These are phyloP conservation scores for Porites rus DNA, from an alignment of 92 coral and sea anemone genomes.

Conservation along the genomic window DNA sequence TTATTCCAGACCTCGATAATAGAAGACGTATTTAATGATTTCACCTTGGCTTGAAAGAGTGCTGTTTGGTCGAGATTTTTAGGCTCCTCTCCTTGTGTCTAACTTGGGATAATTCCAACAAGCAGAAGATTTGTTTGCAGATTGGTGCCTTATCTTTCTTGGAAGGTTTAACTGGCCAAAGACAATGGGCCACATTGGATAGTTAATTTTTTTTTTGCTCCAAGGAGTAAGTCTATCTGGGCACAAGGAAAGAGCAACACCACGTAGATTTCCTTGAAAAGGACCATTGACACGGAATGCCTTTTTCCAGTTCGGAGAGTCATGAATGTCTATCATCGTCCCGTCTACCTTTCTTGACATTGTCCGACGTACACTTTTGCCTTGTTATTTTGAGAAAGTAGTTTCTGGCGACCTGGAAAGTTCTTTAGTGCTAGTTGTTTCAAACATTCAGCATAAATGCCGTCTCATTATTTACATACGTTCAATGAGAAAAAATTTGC, in stretches of 20 bases:
- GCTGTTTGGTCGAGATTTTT: slow-evolving; percentile 34
- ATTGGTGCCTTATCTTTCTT: slow-evolving; percentile 13
- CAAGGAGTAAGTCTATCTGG: slow-evolving; percentile 9
- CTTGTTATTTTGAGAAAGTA: too few relatives aligned
- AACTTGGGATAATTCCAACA: neutral
- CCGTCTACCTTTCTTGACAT: neutral
- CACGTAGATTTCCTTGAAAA: slow-evolving; percentile 35
- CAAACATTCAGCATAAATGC: too few relatives aligned
- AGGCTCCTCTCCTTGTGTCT: slow-evolving; percentile 30
- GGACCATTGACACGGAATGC: slow-evolving; percentile 18
- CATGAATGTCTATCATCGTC: neutral
- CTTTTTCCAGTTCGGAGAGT: slow-evolving; percentile 37
- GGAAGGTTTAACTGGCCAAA: neutral
- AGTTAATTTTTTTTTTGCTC: slow-evolving; percentile 32
- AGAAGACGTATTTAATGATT: neutral
- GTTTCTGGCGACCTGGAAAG: too few relatives aligned
- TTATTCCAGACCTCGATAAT: slow-evolving; percentile 27
- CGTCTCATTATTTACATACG: too few relatives aligned
- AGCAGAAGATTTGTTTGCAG: slow-evolving; percentile 16
- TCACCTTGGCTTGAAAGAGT: slow-evolving; percentile 22
- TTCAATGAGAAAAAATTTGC: too few relatives aligned
- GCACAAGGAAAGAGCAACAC: slow-evolving; percentile 26
- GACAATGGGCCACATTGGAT: slow-evolving; percentile 48
- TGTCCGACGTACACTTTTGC: neutral
- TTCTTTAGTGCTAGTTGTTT: too few relatives aligned